Percentiles rank a stretch among this genome's conserved stretches.
These are phyloP conservation scores for Apodemia duryi DNA, from an alignment of 2,888 invertebrate species.

Conservation along the genomic window DNA sequence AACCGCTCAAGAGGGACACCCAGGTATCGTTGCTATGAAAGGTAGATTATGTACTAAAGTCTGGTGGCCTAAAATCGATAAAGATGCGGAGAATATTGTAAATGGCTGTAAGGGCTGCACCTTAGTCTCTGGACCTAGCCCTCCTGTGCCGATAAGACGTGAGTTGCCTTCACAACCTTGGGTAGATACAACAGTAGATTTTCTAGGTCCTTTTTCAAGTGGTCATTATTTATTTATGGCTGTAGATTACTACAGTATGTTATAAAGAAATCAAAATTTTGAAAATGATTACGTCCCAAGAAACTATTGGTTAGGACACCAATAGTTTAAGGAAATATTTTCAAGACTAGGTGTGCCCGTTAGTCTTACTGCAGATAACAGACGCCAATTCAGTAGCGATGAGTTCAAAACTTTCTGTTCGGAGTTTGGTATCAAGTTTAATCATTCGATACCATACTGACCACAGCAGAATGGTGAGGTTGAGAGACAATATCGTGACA, in stretches of 20 bases:
- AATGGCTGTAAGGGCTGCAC: slow-evolving; percentile 32
- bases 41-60: slow-evolving; percentile 40
- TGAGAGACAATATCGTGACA: slow-evolving; percentile 35
- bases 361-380: slow-evolving; percentile 34
- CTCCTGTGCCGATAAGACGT: slow-evolving; percentile 29
- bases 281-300: slow-evolving; percentile 6
- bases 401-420: slow-evolving; percentile 32
- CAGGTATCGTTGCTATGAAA: slow-evolving; percentile 45
- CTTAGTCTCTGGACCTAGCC: slow-evolving; percentile 28
- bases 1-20: slow-evolving; percentile 41
- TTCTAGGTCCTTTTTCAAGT: slow-evolving; percentile 33
- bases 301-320: background rate
- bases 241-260: slow-evolving; percentile 33
- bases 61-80: slow-evolving; percentile 44
- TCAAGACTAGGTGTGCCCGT: background rate
- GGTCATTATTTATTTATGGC: slow-evolving; percentile 32
- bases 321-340: background rate
- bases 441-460: slow-evolving; percentile 33
- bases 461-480: slow-evolving; percentile 37
- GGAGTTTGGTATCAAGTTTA: slow-evolving; percentile 26
- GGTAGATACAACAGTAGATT: slow-evolving; percentile 34
- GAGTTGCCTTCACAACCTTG: slow-evolving; percentile 31
- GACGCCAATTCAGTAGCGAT: slow-evolving; percentile 31
- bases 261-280: slow-evolving; percentile 34
- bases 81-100: slow-evolving; percentile 31